Conservation (phyloP, 2,113 vertebrate genomes). For the Globicephala melas region DNA sequence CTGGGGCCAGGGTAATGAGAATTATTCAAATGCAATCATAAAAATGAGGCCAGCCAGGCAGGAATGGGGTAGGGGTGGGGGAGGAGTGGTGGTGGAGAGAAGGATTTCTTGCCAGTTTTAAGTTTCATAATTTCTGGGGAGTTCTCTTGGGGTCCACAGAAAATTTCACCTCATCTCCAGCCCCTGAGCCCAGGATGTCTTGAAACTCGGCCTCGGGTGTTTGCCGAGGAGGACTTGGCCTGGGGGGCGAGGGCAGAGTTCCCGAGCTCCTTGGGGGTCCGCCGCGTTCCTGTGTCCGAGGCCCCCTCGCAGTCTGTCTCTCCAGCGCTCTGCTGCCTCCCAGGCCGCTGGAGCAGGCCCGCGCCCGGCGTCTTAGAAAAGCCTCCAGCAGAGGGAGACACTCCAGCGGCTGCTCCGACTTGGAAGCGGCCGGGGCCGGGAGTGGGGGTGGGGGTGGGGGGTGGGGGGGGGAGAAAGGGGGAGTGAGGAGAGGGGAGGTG, state of each 20-base stretch:
- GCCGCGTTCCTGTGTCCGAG: background rate
- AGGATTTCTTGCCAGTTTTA: slow-evolving; percentile 29
- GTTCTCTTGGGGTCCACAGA: slow-evolving; percentile 31
- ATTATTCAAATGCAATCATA: slow-evolving; percentile 79
- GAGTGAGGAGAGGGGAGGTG: slow-evolving; percentile 74
- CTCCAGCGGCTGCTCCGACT: slow-evolving; percentile 67
- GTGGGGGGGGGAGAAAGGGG: slow-evolving; percentile 47
- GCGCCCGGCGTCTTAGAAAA: background rate
- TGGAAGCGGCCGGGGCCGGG: slow-evolving; percentile 54
- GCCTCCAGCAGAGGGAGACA: slow-evolving; percentile 85
- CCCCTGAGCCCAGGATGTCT: background rate
- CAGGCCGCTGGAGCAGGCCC: background rate
- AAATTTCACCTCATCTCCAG: background rate
- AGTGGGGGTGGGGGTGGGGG: slow-evolving; percentile 64
- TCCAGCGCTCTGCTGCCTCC: background rate
- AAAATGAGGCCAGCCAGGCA: slow-evolving; percentile 73
- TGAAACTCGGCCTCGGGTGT: background rate
- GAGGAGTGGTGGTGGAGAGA: background rate
- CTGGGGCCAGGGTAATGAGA: slow-evolving; percentile 74
- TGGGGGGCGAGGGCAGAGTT: background rate
- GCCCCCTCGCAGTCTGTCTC: background rate
- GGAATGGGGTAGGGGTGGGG: slow-evolving; percentile 24
- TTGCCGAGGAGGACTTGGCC: background rate
- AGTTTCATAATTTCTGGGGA: slow-evolving; percentile 58
- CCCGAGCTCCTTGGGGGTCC: background rate